Conservation (phyloP, 2,888 invertebrate species). For the Drosophila nr. perissopoda region DNA sequence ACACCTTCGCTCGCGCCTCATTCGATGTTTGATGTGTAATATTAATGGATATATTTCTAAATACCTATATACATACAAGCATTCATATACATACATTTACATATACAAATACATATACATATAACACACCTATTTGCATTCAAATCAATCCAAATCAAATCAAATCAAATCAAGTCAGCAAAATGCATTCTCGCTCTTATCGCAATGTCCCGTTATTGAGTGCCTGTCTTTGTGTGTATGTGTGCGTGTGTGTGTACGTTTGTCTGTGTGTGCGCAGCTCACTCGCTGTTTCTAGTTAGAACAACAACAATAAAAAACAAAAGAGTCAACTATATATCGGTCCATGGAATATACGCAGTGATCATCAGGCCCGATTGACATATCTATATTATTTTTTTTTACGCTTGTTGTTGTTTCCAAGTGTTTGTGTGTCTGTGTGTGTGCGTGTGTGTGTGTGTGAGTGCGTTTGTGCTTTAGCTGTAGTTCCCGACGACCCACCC, state of each 20-base stretch:
- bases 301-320: slow-evolving; percentile 2
- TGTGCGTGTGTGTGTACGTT: slow-evolving; percentile 1
- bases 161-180: slow-evolving; percentile 8
- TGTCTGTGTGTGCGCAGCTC: slow-evolving; percentile 13
- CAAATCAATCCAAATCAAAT: not conserved
- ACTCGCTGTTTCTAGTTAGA: slow-evolving; percentile 13
- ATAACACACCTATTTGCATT: not conserved
- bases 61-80: not conserved
- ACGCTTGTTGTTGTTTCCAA: slow-evolving; percentile 18
- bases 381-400: slow-evolving; percentile 4
- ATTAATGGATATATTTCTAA: slow-evolving; percentile 28
- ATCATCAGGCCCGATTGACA: slow-evolving; percentile 14
- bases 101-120: slow-evolving; percentile 10
- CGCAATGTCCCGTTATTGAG: slow-evolving; percentile 13
- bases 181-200: slow-evolving; percentile 26
- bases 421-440: slow-evolving; percentile 10
- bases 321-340: slow-evolving; percentile 18
- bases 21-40: slow-evolving; percentile 55
- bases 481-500: not conserved
- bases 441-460: slow-evolving; percentile 1
- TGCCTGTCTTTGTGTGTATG: slow-evolving; percentile 11
- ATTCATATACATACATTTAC: slow-evolving; percentile 12
- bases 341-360: slow-evolving; percentile 13
- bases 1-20: slow-evolving; percentile 34
- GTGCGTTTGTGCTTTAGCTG: slow-evolving; percentile 4